Evolutionary conservation across 2,888 invertebrate genomes (phyloP), one percentile per base, ranked within the genome.

Genomic region (Drosophila aldrichi): DNA sequence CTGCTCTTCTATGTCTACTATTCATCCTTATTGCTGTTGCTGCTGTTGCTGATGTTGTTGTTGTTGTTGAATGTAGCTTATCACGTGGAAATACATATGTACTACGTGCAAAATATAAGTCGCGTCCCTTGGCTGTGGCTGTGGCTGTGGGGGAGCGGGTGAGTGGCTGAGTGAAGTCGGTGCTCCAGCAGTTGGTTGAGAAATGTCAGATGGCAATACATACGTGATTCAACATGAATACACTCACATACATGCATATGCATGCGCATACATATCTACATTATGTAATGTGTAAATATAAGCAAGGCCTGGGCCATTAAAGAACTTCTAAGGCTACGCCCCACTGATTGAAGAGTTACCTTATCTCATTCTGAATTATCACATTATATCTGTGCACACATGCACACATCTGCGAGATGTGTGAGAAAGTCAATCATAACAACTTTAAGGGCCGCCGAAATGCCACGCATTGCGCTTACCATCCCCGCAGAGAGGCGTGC

Each of bases 21-120:
- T 51, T 51, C 20, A 20, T 20, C 14, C 9, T 20, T 20, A 14
- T 34, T 34, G 34, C 20, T 34, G 14, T 9, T 41, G 40, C n/a
- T 41, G 3, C 9, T 18, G 9, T 3, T 41, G 40, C n/a, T 41
- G 3, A 3, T 18, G 9, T 3, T 2, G 34, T 51, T 20, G 34
- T 12, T 51, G 20, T 36, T 36, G 36, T 52, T 51, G 36, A 36
- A 9, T 52, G 36, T 22, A 14, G 40, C 18, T 14, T 20, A 43
- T 32, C 43, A 54, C 57, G 60, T 72, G 57, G 51, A 61, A 43
- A 20, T 8, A 29, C n/a, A 22, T 22, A 22, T 22, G 20, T 22
- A 60, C 51, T 22, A 60, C 51, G 60, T 66, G 52, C 41, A 60
- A 61, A 72, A 72, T 60, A 60, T 60, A 48, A 18, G 48, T 8